Conservation (phyloP, 2,113 vertebrate species). For the Larimichthys crocea region DNA sequence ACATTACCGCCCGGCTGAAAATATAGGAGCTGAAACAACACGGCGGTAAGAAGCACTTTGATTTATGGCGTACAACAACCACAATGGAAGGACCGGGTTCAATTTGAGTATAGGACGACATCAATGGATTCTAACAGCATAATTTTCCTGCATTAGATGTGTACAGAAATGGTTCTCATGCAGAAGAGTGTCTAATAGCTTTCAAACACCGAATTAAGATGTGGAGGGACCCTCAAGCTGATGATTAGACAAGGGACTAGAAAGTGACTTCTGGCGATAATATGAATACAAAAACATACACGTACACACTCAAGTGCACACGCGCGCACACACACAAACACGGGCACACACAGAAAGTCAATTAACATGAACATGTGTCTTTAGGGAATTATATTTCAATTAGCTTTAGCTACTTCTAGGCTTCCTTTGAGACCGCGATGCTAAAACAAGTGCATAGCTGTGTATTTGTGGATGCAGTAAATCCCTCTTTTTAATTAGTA, state of each 20-base stretch:
- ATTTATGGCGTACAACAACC: constrained; percentile 11
- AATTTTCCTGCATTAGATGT: constrained; percentile 37
- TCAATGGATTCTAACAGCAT: constrained; percentile 32
- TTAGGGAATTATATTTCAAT: constrained; percentile 83
- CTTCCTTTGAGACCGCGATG: constrained; percentile 64
- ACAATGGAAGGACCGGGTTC: constrained; percentile 15
- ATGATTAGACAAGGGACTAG: constrained; percentile 75
- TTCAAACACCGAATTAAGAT: constrained; percentile 72
- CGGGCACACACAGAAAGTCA: constrained; percentile 65
- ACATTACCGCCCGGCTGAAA: constrained; percentile 13
- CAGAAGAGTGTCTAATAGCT: constrained; percentile 61
- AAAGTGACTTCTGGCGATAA: constrained; percentile 71
- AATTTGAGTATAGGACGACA: constrained; percentile 27
- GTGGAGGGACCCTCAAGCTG: constrained; percentile 59
- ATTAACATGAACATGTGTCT: constrained; percentile 79
- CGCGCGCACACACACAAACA: constrained; percentile 36
- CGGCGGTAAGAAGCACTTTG: neutral
- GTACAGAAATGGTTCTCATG: constrained; percentile 48
- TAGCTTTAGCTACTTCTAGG: constrained; percentile 73
- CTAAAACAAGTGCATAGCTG: constrained; percentile 68
- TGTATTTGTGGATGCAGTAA: constrained; percentile 68
- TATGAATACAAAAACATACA: constrained; percentile 51
- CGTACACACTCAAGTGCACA: constrained; percentile 40
- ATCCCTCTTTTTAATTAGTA: constrained; percentile 76
- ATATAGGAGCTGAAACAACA: constrained; percentile 30